phyloP scores from a whole-genome alignment of 2,113 vertebrate species.

The Pitta sordida region DNA sequence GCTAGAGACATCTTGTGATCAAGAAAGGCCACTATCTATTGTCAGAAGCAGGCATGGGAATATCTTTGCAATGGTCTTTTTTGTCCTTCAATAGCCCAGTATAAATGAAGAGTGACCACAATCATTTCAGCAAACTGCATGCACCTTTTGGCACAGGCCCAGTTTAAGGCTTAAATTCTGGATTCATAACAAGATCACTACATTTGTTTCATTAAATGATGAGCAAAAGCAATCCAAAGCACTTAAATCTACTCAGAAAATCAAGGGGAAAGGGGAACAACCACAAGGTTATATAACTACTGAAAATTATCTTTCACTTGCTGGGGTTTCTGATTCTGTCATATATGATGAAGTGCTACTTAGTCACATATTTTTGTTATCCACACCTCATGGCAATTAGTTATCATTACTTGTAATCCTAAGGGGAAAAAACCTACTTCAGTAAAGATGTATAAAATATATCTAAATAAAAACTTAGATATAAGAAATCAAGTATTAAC shows the following conservation, averaged over 20 bases:
- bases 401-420: slow-evolving; percentile 29
- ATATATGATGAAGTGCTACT: slow-evolving; percentile 39
- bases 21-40: not conserved
- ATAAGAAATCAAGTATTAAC: not conserved
- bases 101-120: not conserved
- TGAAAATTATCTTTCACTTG: slow-evolving; percentile 11
- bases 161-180: not conserved
- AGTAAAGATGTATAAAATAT: too few relatives aligned
- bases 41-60: not conserved
- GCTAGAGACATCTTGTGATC: not conserved
- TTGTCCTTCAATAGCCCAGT: not conserved
- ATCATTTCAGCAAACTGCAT: not conserved
- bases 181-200: not conserved
- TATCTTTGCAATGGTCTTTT: not conserved
- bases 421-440: too few relatives aligned
- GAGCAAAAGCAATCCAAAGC: slow-evolving; percentile 21
- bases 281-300: not conserved
- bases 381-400: slow-evolving; percentile 47
- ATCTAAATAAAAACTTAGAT: too few relatives aligned
- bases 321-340: slow-evolving; percentile 2
- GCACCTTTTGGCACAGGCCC: not conserved
- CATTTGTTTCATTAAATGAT: not conserved
- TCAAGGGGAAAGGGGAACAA: not conserved
- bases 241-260: slow-evolving; percentile 24
- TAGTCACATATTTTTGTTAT: slow-evolving; percentile 49